Evolutionary conservation across 2,888 invertebrate species (phyloP), one percentile per base, ranked within the genome.

Genomic region (Coelopa pilipes): DNA sequence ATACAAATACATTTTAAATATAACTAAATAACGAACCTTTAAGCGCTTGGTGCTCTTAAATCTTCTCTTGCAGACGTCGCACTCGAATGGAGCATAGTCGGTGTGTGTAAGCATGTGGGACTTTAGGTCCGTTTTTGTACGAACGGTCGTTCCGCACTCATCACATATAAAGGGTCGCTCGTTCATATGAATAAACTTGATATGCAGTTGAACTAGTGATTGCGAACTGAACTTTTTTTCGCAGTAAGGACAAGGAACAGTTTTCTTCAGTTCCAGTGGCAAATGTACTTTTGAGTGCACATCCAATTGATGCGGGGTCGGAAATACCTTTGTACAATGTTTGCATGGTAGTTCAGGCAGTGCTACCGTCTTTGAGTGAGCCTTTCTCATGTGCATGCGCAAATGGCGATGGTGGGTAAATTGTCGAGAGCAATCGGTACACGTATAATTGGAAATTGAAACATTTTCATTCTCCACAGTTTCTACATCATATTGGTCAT

Each of bases 71-170:
- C 88, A 88, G 19, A 87, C 87, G 5, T 87, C 84, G 76, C 89
- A 89, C 72, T 87, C 86, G 78, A 86, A 89, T 0, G 89, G 89
- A 0, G 87, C 85, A 12, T 87, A 87, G n/a, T 89, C 89, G n/a
- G 88, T 88, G 76, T 89, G 89, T 46, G 86, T 88, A 0, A 89
- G 83, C 77, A 88, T 85, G 76, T 89, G 89, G 75, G 88, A 88
- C 76, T 89, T 71, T 1, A 89, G 81, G 3, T 89, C 87, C 7
- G 88, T 88, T 74, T 88, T 87, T 3, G 89, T 88, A 1, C 88
- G 87, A 62, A 89, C 88, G 10, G 87, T 85, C 55, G 88, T 84
- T 0, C 89, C 89, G 78, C 89, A 89, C 75, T 88, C 87, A 75
- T 89, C 89, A 75, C 89, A 89, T 24, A 89, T 88, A 76, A 88